Percentiles rank a stretch among this genome's conserved stretches.
Conservation (phyloP, 2,888 invertebrate species). For the Seira musarum region DNA sequence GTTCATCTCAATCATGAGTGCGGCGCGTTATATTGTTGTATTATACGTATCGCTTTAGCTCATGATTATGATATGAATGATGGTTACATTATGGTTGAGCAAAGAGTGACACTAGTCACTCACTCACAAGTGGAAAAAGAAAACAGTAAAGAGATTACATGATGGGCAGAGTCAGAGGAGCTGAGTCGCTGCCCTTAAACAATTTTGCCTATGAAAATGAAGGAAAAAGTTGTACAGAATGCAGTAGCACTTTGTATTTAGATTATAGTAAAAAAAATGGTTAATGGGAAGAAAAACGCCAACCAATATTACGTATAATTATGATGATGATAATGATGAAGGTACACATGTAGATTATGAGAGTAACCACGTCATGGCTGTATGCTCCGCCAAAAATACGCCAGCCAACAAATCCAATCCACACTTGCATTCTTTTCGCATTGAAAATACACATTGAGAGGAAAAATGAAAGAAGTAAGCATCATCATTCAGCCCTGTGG, state of each 20-base stretch:
- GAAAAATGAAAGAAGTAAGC: background rate
- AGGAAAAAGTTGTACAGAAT: background rate
- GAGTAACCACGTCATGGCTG: background rate
- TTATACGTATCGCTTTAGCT: background rate
- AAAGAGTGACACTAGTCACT: background rate
- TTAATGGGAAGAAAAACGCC: background rate
- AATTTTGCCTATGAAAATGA: conserved; percentile 16
- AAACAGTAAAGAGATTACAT: conserved; percentile 31
- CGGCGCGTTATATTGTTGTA: background rate
- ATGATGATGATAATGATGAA: background rate
- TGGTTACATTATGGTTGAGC: too few species aligned
- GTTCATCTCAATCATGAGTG: conserved; percentile 36
- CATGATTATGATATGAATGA: too few species aligned
- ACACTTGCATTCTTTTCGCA: background rate
- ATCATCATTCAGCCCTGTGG: background rate
- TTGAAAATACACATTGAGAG: background rate
- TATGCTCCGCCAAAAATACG: background rate
- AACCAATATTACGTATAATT: background rate
- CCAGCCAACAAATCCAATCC: background rate
- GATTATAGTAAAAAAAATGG: background rate
- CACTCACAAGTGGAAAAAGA: too few species aligned
- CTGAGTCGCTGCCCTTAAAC: conserved; percentile 59
- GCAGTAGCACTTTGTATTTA: background rate
- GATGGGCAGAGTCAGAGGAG: conserved; percentile 50
- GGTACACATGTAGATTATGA: background rate